Evolutionary conservation across 2,797 vertebrate species (phyloP).

Genomic region (Manis crassicaudata): DNA sequence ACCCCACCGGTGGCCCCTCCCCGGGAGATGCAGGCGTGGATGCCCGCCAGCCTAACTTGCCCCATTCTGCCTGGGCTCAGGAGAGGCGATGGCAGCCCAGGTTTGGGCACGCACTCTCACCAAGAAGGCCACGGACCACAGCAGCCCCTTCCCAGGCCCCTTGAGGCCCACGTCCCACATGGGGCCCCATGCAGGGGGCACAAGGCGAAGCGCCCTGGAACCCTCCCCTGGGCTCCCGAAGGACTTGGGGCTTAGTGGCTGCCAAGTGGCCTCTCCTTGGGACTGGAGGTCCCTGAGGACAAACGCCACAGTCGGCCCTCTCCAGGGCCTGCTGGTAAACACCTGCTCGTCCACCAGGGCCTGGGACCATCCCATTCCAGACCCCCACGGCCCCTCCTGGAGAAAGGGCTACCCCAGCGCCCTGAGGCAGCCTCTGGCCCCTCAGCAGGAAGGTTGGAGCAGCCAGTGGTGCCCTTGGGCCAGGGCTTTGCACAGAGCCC

Average conservation of each 20-base stretch:
- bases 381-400: background rate
- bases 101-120: background rate
- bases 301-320: background rate
- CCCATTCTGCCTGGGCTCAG: no score
- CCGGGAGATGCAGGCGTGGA: no score
- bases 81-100: background rate
- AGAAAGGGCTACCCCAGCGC: background rate
- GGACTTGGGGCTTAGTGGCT: no score
- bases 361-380: background rate
- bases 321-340: background rate
- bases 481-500: background rate
- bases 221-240: background rate
- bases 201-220: background rate
- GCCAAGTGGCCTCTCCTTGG: background rate
- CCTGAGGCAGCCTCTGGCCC: background rate
- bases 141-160: no score
- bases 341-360: background rate
- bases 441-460: background rate
- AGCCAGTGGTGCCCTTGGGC: background rate
- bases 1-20: no score
- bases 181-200: rapidly evolving
- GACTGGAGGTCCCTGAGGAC: background rate
- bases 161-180: rapidly evolving
- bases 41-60: no score
- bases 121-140: background rate